A percentile compares a stretch with the other conserved stretches of the same genome.
These are phyloP conservation scores for Semnornis frantzii DNA, from an alignment of 2,113 vertebrate genomes.

Conservation along the genomic window DNA sequence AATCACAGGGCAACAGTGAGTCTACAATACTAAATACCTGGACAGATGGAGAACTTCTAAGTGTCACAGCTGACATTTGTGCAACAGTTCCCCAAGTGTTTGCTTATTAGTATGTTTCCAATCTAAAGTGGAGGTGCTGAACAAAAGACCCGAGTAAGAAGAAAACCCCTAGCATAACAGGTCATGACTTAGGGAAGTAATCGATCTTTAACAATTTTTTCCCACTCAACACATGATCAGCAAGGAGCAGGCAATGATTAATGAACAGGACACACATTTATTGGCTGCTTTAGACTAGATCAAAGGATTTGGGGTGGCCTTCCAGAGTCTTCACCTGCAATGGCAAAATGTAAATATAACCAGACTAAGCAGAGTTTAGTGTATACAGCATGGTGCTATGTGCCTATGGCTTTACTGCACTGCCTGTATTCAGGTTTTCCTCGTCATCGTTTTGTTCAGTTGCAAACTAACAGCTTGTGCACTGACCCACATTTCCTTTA, in stretches of 20 bases:
- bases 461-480: not conserved
- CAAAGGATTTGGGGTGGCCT: not conserved
- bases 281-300: not conserved
- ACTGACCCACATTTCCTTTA: not conserved
- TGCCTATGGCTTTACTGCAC: not conserved
- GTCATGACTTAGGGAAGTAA: not conserved
- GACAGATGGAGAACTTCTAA: not conserved
- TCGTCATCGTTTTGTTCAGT: not conserved
- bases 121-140: not conserved
- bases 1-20: not conserved
- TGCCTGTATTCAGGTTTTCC: not conserved
- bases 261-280: not conserved
- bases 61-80: not conserved
- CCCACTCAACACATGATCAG: not conserved
- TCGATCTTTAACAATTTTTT: accelerated
- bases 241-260: not conserved
- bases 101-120: not conserved
- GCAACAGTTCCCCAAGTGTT: accelerated
- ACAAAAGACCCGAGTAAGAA: not conserved
- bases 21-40: not conserved
- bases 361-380: not conserved
- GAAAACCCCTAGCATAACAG: not conserved
- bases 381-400: not conserved
- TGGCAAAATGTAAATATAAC: not conserved
- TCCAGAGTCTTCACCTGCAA: not conserved